Conservation (phyloP, 2,113 vertebrate genomes). For the Tachycineta bicolor region DNA sequence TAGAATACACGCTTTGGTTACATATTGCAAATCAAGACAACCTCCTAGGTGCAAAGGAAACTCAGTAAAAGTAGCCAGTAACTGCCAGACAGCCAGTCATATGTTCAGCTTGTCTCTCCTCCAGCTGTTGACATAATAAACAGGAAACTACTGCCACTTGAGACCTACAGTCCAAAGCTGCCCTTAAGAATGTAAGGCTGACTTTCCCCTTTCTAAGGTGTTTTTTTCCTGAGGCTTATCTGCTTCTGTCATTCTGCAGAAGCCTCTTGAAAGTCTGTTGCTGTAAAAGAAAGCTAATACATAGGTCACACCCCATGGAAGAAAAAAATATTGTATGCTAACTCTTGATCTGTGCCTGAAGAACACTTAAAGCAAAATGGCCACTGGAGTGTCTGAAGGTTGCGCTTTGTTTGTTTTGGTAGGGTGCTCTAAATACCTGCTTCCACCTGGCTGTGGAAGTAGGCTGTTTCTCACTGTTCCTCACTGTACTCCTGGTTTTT, state of each 20-base stretch:
- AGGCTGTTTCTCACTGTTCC: not conserved
- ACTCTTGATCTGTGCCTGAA: not conserved
- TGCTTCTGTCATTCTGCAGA: not conserved
- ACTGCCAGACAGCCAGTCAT: not conserved
- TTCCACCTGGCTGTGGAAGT: not conserved
- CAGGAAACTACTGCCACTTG: not conserved
- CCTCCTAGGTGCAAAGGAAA: not conserved
- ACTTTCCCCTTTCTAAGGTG: not conserved
- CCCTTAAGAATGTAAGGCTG: not conserved
- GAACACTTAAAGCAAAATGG: not conserved
- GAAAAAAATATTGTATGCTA: not conserved
- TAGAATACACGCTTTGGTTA: too few species aligned
- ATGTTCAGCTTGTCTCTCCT: not conserved
- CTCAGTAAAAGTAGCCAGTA: not conserved
- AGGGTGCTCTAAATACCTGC: not conserved
- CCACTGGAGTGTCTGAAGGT: not conserved
- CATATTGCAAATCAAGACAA: too few species aligned
- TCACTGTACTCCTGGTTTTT: accelerated
- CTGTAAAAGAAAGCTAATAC: not conserved
- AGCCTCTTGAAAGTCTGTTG: not conserved
- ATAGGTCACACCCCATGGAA: not conserved
- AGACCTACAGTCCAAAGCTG: not conserved
- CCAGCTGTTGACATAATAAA: not conserved
- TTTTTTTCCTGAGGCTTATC: not conserved
- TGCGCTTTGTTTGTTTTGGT: accelerated